Evolutionary conservation across 2,113 vertebrate genomes (phyloP).

Genomic region (Tragelaphus imberbis): DNA sequence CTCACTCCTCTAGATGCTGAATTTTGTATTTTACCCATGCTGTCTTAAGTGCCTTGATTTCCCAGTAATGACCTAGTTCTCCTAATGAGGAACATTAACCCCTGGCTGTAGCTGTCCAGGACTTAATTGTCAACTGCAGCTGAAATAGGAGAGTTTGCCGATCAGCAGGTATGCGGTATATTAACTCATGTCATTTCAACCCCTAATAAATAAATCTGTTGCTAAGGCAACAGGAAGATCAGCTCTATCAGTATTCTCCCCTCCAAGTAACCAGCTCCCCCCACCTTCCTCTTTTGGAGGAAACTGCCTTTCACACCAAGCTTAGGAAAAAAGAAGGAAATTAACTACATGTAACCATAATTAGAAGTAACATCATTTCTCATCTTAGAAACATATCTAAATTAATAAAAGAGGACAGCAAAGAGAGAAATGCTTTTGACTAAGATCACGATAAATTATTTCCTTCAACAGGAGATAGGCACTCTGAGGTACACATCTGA

Average conservation of each 20-base stretch:
- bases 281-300: conserved; percentile 63
- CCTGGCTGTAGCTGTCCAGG: conserved; percentile 99
- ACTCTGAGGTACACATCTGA: conserved; percentile 57
- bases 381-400: conserved; percentile 80
- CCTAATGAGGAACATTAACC: conserved; percentile 99
- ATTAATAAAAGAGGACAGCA: conserved; percentile 78
- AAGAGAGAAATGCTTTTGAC: conserved; percentile 69
- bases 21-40: conserved; percentile 93
- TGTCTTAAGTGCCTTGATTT: conserved; percentile 99
- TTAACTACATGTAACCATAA: conserved; percentile 86
- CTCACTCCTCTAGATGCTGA: conserved; percentile 93
- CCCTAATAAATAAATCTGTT: conserved; percentile 94
- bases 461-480: conserved; percentile 63
- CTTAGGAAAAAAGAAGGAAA: conserved; percentile 82
- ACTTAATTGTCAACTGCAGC: conserved; percentile 99
- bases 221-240: conserved; percentile 86
- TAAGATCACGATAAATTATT: conserved; percentile 72
- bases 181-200: conserved; percentile 92
- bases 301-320: conserved; percentile 84
- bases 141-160: conserved; percentile 91
- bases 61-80: conserved; percentile 99
- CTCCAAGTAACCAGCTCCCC: conserved; percentile 40
- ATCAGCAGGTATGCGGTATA: conserved; percentile 95
- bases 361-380: conserved; percentile 86
- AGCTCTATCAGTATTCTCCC: conserved; percentile 79